Conservation (phyloP, 1,140 invertebrate species). For the Papilio xuthus region DNA sequence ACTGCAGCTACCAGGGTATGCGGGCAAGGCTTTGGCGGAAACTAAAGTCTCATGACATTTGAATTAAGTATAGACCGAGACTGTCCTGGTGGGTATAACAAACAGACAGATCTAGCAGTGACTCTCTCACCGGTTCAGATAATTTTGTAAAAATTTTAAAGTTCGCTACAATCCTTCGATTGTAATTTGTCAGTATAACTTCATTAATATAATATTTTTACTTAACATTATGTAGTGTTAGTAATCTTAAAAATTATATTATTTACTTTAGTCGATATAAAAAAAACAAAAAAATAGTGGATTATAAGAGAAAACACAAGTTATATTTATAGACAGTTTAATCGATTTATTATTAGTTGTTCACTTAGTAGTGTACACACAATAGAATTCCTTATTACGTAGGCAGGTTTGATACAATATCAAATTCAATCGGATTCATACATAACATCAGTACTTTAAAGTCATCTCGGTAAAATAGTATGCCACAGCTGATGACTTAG, state of each 20-base stretch:
- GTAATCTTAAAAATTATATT: no score
- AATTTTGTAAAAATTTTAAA: no score
- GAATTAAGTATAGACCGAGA: background rate
- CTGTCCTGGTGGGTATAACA: no score
- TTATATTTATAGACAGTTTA: slow-evolving; percentile 44
- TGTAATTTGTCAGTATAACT: no score
- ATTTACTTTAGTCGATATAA: no score
- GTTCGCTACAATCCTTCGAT: no score
- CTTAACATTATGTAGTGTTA: no score
- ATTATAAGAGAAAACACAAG: slow-evolving; percentile 6
- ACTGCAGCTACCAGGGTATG: slow-evolving; percentile 63
- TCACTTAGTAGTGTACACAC: slow-evolving; percentile 59
- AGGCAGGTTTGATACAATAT: slow-evolving; percentile 51
- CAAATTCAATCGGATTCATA: slow-evolving; percentile 38
- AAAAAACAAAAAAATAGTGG: background rate
- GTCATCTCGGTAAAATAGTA: slow-evolving; percentile 31
- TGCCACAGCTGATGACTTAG: slow-evolving; percentile 48
- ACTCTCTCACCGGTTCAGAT: no score
- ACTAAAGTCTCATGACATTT: slow-evolving; percentile 43
- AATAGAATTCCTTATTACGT: slow-evolving; percentile 47
- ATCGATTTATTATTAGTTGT: slow-evolving; percentile 66
- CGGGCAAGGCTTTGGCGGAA: slow-evolving; percentile 51
- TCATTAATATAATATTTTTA: no score
- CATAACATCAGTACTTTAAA: slow-evolving; percentile 45
- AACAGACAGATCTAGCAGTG: no score